Conservation (phyloP, 2,888 invertebrate genomes). For the Pyrrhia umbra region DNA sequence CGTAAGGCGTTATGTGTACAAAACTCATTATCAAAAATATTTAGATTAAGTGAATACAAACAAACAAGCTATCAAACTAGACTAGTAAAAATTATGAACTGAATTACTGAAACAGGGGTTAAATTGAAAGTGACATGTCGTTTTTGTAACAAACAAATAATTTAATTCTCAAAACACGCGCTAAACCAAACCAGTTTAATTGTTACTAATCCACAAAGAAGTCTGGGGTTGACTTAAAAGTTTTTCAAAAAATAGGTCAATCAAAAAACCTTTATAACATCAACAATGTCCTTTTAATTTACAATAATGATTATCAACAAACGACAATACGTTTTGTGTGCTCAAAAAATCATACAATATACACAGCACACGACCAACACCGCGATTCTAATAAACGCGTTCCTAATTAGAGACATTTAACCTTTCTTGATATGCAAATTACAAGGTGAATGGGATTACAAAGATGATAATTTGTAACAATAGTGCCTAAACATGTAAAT, state of each 20-base stretch:
- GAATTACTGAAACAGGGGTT: not conserved
- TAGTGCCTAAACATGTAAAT: not conserved
- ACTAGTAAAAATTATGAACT: not conserved
- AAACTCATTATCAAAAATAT: too few relatives aligned
- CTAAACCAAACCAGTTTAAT: not conserved
- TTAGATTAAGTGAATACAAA: too few relatives aligned
- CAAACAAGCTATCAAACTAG: not conserved
- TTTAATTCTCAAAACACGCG: not conserved
- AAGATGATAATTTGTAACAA: not conserved
- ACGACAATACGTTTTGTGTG: constrained; percentile 34
- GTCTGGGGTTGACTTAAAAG: constrained; percentile 3
- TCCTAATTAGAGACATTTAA: not conserved
- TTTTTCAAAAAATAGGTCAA: constrained; percentile 35
- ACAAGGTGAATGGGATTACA: not conserved
- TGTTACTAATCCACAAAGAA: not conserved
- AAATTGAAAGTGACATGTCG: not conserved
- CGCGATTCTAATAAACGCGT: not conserved
- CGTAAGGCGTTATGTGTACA: constrained; percentile 24
- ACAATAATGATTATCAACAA: constrained; percentile 25
- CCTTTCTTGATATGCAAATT: not conserved
- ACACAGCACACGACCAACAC: not conserved
- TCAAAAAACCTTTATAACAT: constrained; percentile 7
- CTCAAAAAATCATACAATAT: not conserved
- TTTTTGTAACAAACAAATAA: not conserved
- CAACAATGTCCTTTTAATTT: constrained; percentile 19